A percentile compares a stretch with the other conserved stretches of the same genome.
Conservation (phyloP, 2,113 vertebrate genomes). For the Mesitornis unicolor region DNA sequence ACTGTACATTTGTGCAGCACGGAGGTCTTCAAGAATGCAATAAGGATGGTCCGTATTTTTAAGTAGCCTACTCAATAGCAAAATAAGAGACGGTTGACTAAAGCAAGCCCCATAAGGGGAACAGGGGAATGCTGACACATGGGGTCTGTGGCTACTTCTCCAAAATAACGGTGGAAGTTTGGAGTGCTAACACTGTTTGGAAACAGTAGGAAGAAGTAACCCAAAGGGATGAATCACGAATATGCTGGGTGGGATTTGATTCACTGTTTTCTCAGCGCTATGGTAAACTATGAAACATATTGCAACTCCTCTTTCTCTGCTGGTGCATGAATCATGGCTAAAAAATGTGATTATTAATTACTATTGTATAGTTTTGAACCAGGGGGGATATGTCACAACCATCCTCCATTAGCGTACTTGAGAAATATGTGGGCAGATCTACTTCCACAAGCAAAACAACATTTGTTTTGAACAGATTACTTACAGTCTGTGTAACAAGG, state of each 20-base stretch:
- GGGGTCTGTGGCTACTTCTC: neutral
- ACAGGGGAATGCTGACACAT: neutral
- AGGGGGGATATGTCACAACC: neutral
- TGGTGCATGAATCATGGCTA: neutral
- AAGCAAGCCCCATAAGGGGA: neutral
- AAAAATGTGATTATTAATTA: neutral
- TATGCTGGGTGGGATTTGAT: neutral
- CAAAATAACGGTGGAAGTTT: neutral
- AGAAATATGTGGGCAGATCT: neutral
- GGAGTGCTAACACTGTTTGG: neutral
- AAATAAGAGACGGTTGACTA: neutral
- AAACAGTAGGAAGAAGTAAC: neutral
- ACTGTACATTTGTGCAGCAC: neutral
- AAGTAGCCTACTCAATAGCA: neutral
- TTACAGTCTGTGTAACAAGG: neutral
- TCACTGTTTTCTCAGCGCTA: neutral
- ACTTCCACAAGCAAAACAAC: constrained; percentile 16
- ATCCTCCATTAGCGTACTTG: neutral
- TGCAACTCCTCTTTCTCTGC: neutral
- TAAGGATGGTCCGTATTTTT: rapidly evolving
- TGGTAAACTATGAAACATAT: neutral
- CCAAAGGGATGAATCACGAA: neutral
- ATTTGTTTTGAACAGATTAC: constrained; percentile 16
- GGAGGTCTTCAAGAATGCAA: neutral
- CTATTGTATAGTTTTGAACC: neutral